Evolutionary conservation across 2,113 vertebrate genomes (phyloP), one percentile per base, ranked within the genome.

Genomic region (Sclerurus mexicanus): DNA sequence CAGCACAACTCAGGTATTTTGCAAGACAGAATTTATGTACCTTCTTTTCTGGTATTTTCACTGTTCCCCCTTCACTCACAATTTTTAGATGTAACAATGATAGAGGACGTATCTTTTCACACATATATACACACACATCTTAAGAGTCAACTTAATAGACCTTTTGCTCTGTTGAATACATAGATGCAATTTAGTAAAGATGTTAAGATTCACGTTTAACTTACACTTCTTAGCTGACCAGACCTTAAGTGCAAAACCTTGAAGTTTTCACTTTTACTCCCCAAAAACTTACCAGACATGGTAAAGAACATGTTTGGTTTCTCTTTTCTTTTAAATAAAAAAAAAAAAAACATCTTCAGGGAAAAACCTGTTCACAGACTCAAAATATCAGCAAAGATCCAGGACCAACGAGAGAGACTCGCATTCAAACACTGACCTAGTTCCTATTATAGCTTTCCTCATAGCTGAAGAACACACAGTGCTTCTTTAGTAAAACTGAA

Each of bases 371-470:
- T 56, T 95, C 85, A 37, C 72, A 81, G 24, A 60, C 44, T 90
- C 35, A 69, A 78, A 88, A 88, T 53, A 90, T 28, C 79, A 94
- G 88, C 53, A 90, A 90, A 92, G 88, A 85, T 81, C 72, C 79
- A 95, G 90, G 83, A 95, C 89, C 78, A 80, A 85, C 3, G 9
- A 86, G 68, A 76, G 49, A 88, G 82, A 58, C 69, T 89, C 27
- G 25, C 69, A 85, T 92, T 88, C 90, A 95, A 87, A 85, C 47
- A 92, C 42, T 95, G 91, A 94, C 91, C 91, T 96, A 96, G 80
- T 96, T 96, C 95, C 90, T 58, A 92, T 92, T 96, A 94, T 84
- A 96, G 93, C 79, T 89, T 35, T 75, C 68, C 80, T 88, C 90
- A 56, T 53, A 55, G 76, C 90, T 87, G 80, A 90, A 85, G 93